phyloP scores from a whole-genome alignment of 92 coral and sea anemone species.

The Bergia sp. region DNA sequence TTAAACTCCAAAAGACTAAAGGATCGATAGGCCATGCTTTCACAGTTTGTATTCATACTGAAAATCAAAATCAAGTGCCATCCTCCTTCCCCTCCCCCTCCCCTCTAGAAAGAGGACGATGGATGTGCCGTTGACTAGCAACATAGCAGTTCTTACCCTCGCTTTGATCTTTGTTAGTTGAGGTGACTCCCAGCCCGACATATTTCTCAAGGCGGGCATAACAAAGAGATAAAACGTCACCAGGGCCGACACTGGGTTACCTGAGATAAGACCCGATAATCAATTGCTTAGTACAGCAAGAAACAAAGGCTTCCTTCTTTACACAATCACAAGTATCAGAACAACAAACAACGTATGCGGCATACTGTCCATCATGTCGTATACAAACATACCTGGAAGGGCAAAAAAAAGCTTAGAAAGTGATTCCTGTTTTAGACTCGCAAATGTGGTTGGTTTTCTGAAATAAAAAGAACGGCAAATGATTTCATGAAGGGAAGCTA shows the following conservation, averaged over 20 bases:
- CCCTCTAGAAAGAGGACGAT: neutral
- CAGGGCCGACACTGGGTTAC: slow-evolving; percentile 98
- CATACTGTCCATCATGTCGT: neutral
- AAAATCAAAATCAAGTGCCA: too few relatives aligned
- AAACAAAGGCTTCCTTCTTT: neutral
- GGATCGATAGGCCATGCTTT: too few relatives aligned
- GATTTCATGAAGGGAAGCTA: neutral
- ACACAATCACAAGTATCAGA: neutral
- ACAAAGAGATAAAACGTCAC: slow-evolving; percentile 96
- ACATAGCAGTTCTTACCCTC: slow-evolving; percentile 54
- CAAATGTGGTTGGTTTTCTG: slow-evolving; percentile 96
- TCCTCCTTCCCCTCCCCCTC: too few relatives aligned
- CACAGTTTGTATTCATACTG: too few relatives aligned
- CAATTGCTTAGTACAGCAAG: too few relatives aligned
- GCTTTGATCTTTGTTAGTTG: slow-evolving; percentile 76
- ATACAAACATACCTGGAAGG: slow-evolving; percentile 73
- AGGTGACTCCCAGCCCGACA: slow-evolving; percentile 79
- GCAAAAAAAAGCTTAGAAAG: slow-evolving; percentile 81
- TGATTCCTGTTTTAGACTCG: slow-evolving; percentile 62
- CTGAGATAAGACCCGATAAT: slow-evolving; percentile 33
- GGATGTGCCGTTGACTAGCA: neutral
- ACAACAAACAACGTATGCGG: neutral
- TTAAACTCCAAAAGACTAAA: too few relatives aligned
- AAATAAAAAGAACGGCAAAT: neutral
- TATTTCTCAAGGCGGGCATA: slow-evolving; percentile 85